Conservation (phyloP, 2,888 invertebrate genomes). For the Magallana nippona region DNA sequence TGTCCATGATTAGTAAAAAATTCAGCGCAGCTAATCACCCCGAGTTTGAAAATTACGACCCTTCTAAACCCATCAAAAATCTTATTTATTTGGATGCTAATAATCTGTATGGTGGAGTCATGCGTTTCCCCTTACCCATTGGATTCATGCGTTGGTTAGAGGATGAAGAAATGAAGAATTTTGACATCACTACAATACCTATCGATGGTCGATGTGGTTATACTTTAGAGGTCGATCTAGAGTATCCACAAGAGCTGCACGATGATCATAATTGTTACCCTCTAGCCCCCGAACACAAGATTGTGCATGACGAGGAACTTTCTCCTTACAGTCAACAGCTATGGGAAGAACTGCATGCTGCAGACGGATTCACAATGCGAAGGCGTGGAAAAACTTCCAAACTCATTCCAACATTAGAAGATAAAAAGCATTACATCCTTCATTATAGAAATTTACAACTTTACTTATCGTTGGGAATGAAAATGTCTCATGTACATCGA, state of each 20-base stretch:
- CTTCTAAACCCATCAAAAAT: slow-evolving; percentile 35
- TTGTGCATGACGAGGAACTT: slow-evolving; percentile 34
- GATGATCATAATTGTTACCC: slow-evolving; percentile 39
- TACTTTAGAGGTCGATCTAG: slow-evolving; percentile 41
- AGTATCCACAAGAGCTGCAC: slow-evolving; percentile 35
- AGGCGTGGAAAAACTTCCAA: slow-evolving; percentile 32
- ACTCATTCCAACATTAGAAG: slow-evolving; percentile 59
- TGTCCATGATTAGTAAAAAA: slow-evolving; percentile 49
- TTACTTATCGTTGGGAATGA: slow-evolving; percentile 64
- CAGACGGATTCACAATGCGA: neutral
- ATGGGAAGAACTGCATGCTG: slow-evolving; percentile 21
- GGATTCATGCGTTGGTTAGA: slow-evolving; percentile 37
- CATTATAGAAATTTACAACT: slow-evolving; percentile 75
- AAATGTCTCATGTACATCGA: slow-evolving; percentile 67
- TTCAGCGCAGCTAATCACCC: slow-evolving; percentile 53
- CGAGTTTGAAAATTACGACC: slow-evolving; percentile 45
- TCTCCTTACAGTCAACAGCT: slow-evolving; percentile 35
- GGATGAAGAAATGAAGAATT: slow-evolving; percentile 37
- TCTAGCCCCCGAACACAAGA: slow-evolving; percentile 30
- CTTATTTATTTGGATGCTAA: slow-evolving; percentile 51
- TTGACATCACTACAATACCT: slow-evolving; percentile 28
- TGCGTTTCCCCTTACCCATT: slow-evolving; percentile 35
- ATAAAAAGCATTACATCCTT: slow-evolving; percentile 69
- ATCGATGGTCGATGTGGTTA: slow-evolving; percentile 21
- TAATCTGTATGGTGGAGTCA: slow-evolving; percentile 35